These are phyloP conservation scores for Hylomyscus alleni DNA, from an alignment of 2,797 vertebrate genomes.

Conservation along the genomic window DNA sequence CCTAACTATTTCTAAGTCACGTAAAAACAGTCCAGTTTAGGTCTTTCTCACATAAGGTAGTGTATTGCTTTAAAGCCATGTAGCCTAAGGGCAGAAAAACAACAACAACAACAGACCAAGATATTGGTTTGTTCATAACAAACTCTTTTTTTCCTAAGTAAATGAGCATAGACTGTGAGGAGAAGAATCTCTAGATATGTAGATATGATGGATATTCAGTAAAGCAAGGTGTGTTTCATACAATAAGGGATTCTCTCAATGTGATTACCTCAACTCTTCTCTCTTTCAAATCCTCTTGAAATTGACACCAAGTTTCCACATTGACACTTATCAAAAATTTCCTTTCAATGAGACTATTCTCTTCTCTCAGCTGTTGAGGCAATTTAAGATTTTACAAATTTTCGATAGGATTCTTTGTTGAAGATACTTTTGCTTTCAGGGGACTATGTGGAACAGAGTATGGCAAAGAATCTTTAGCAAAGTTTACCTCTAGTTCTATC, in stretches of 20 bases:
- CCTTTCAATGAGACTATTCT: conserved; percentile 83
- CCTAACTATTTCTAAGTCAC: conserved; percentile 29
- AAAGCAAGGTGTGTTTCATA: conserved; percentile 75
- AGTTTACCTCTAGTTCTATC: conserved; percentile 52
- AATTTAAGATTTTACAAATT: conserved; percentile 82
- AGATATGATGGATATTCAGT: conserved; percentile 68
- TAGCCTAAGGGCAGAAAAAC: conserved; percentile 14
- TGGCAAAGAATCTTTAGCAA: conserved; percentile 59
- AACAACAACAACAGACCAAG: conserved; percentile 38
- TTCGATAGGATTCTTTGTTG: conserved; percentile 61
- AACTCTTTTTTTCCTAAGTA: conserved; percentile 63
- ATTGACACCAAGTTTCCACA: conserved; percentile 85
- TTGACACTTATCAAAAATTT: conserved; percentile 84
- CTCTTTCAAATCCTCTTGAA: conserved; percentile 85
- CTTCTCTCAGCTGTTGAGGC: conserved; percentile 85
- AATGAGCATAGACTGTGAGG: conserved; percentile 69
- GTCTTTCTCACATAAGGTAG: conserved; percentile 31
- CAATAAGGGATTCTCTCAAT: conserved; percentile 73
- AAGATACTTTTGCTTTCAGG: conserved; percentile 73
- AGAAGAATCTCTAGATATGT: neutral
- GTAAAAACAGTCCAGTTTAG: conserved; percentile 15
- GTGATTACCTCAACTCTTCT: conserved; percentile 76
- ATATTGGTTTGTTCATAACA: conserved; percentile 61
- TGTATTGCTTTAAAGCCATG: conserved; percentile 41
- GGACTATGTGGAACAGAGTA: neutral